A percentile compares a stretch with the other conserved stretches of the same genome.
phyloP scores from a whole-genome alignment of 2,888 invertebrate species.

The Xestia c-nigrum region DNA sequence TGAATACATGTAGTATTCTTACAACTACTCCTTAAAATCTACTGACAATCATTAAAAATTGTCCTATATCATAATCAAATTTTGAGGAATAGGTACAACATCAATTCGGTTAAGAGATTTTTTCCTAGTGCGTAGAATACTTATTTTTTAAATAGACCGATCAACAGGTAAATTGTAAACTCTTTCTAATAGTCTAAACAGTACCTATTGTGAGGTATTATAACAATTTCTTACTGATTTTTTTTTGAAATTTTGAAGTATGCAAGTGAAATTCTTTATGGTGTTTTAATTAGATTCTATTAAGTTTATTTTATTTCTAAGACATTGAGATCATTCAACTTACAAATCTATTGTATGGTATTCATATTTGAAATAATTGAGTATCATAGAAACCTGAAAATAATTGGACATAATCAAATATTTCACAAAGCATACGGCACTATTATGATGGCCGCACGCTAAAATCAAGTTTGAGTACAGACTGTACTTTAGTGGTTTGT shows the following conservation, averaged over 20 bases:
- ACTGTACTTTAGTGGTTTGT: too few relatives aligned
- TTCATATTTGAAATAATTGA: too few relatives aligned
- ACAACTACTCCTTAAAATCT: neutral
- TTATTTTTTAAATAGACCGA: neutral
- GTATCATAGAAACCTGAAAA: too few relatives aligned
- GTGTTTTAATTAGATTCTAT: neutral
- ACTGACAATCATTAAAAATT: neutral
- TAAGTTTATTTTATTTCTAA: neutral
- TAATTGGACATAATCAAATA: too few relatives aligned
- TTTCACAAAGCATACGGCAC: too few relatives aligned
- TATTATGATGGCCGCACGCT: too few relatives aligned
- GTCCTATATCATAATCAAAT: neutral
- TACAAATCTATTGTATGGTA: too few relatives aligned
- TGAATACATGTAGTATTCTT: neutral
- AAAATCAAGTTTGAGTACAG: too few relatives aligned
- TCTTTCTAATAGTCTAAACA: neutral
- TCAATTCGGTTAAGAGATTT: slow-evolving; percentile 2
- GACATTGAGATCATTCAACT: too few relatives aligned
- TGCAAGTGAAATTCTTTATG: neutral
- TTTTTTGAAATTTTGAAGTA: neutral
- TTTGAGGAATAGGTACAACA: neutral
- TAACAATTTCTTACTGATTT: neutral
- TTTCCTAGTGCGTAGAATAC: neutral
- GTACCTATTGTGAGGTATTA: neutral
- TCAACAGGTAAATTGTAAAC: neutral